phyloP scores from a whole-genome alignment of 2,797 vertebrate genomes.

The Salarias fasciatus region DNA sequence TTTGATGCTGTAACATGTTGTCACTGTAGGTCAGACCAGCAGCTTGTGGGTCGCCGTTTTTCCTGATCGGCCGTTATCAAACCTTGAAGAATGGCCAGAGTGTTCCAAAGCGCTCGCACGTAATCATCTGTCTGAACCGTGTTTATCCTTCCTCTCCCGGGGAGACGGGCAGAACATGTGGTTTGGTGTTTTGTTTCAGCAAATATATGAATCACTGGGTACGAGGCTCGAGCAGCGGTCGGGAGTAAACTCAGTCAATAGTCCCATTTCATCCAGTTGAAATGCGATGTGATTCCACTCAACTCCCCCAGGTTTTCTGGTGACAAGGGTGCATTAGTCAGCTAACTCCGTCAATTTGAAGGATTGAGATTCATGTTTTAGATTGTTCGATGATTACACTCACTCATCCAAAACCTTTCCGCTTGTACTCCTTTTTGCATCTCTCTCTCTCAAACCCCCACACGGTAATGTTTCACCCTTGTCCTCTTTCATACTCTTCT shows the following conservation, averaged over 20 bases:
- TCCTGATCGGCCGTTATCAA: conserved; percentile 13
- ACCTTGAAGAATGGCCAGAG: conserved; percentile 2
- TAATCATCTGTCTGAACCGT: background rate
- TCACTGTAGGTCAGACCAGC: conserved; percentile 19
- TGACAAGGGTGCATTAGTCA: conserved; percentile 37
- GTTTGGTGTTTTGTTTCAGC: conserved; percentile 25
- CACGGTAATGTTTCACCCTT: conserved; percentile 30
- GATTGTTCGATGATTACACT: conserved; percentile 9
- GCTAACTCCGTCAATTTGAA: conserved; percentile 30
- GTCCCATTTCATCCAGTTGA: conserved; percentile 37
- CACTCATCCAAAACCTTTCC: background rate
- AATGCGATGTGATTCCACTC: conserved; percentile 43
- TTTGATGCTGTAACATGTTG: conserved; percentile 19
- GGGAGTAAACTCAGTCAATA: conserved; percentile 28
- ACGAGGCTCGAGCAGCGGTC: conserved; percentile 6
- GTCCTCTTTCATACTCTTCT: conserved; percentile 40
- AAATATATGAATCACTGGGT: conserved; percentile 29
- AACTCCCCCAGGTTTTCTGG: conserved; percentile 18
- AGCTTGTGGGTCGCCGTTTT: conserved; percentile 4
- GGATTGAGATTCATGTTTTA: conserved; percentile 18
- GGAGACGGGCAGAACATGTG: background rate
- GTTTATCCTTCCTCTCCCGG: background rate
- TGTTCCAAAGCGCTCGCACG: background rate
- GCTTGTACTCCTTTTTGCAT: conserved; percentile 24
- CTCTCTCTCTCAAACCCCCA: conserved; percentile 25